phyloP scores from a whole-genome alignment of 1,140 invertebrate genomes.

The Matsumurasca onukii region DNA sequence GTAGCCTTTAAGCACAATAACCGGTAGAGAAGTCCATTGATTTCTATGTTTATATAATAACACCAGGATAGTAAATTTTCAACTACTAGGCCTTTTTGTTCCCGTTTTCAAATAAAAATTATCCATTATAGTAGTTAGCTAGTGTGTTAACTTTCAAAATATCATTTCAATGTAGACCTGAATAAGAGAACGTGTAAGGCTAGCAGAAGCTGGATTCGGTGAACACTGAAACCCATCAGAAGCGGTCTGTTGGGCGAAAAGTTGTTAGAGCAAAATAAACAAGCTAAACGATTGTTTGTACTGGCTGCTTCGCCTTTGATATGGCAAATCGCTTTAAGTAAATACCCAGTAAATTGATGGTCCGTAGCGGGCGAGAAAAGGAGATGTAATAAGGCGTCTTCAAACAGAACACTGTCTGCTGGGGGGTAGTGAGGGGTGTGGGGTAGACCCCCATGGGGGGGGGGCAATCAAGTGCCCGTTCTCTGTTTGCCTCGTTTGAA shows the following conservation, averaged over 20 bases:
- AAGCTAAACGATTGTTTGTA: conserved; percentile 23
- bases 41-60: too few relatives aligned
- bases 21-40: too few relatives aligned
- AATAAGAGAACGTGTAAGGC: neutral
- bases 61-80: too few relatives aligned
- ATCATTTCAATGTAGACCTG: too few relatives aligned
- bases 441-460: neutral
- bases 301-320: conserved; percentile 24
- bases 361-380: neutral
- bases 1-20: too few relatives aligned
- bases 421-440: neutral
- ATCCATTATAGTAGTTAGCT: too few relatives aligned
- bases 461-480: conserved; percentile 20
- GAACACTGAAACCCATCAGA: too few relatives aligned
- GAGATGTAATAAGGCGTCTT: conserved; percentile 23
- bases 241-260: neutral
- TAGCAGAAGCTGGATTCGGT: too few relatives aligned
- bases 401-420: conserved; percentile 4
- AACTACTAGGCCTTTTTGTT: too few relatives aligned
- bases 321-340: conserved; percentile 26
- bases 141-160: too few relatives aligned
- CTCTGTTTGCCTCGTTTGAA: conserved; percentile 24
- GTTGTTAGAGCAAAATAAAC: conserved; percentile 24
- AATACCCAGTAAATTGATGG: conserved; percentile 17
- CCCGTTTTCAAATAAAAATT: too few relatives aligned